phyloP scores from a whole-genome alignment of 2,113 vertebrate genomes.

The Alaudala cheleensis region DNA sequence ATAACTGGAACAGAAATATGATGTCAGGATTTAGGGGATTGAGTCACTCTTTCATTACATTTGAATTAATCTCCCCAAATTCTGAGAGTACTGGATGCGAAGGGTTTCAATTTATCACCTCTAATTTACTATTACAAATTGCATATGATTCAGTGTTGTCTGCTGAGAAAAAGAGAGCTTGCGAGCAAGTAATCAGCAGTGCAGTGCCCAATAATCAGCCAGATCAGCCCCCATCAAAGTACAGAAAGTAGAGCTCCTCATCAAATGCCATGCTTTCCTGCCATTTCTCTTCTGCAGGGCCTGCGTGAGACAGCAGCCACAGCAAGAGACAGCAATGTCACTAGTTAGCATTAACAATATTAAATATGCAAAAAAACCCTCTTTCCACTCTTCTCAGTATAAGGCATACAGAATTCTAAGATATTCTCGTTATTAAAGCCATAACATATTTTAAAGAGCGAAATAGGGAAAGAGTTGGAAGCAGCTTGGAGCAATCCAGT shows the following conservation, averaged over 20 bases:
- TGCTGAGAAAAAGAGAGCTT: not conserved
- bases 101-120: not conserved
- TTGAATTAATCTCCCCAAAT: not conserved
- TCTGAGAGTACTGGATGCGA: not conserved
- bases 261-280: not conserved
- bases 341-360: not conserved
- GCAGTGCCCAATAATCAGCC: not conserved
- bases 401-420: not conserved
- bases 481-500: not conserved
- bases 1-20: not conserved
- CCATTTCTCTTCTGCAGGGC: not conserved
- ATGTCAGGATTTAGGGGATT: not conserved
- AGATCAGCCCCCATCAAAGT: not conserved
- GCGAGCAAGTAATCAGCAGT: not conserved
- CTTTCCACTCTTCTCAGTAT: not conserved
- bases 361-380: not conserved
- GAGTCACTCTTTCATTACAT: not conserved
- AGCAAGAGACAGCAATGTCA: not conserved
- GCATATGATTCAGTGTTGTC: not conserved
- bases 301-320: not conserved
- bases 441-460: not conserved
- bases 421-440: not conserved
- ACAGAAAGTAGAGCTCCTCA: not conserved
- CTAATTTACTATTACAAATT: constrained; percentile 1
- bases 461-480: not conserved